phyloP scores from a whole-genome alignment of 2,113 vertebrate species.

The Gopherus evgoodei region DNA sequence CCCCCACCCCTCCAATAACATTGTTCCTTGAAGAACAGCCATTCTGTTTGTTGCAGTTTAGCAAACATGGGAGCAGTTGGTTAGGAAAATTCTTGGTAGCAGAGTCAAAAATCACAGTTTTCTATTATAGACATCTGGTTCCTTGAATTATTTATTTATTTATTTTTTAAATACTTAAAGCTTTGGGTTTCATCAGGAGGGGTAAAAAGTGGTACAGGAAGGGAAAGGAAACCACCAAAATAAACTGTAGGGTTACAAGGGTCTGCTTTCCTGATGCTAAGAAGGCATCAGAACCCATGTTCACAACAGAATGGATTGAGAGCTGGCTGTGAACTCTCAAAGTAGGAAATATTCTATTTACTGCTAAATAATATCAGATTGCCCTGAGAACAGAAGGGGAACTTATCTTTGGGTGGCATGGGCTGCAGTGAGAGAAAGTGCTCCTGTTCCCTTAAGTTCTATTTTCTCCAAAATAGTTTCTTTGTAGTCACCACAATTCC shows the following conservation, averaged over 20 bases:
- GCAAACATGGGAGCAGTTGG: neutral
- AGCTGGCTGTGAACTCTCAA: neutral
- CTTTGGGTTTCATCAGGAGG: neutral
- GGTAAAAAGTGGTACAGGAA: neutral
- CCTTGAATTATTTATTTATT: no score
- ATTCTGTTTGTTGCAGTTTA: neutral
- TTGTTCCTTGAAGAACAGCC: neutral
- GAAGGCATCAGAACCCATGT: neutral
- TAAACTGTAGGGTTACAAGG: neutral
- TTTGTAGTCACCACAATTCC: neutral
- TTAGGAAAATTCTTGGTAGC: neutral
- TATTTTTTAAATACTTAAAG: neutral
- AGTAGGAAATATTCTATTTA: neutral
- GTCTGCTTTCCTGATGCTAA: neutral
- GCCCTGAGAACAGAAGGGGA: neutral
- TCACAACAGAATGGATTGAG: neutral
- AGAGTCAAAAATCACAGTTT: neutral
- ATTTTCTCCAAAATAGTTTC: neutral
- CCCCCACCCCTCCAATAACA: neutral
- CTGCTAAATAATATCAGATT: neutral
- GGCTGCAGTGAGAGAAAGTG: neutral
- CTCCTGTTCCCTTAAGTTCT: neutral
- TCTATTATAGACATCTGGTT: neutral
- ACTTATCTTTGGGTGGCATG: neutral
- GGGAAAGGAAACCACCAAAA: neutral